Evolutionary conservation across 2,888 invertebrate genomes (phyloP), one percentile per base, ranked within the genome.

Genomic region (Agriopis aurantiaria): DNA sequence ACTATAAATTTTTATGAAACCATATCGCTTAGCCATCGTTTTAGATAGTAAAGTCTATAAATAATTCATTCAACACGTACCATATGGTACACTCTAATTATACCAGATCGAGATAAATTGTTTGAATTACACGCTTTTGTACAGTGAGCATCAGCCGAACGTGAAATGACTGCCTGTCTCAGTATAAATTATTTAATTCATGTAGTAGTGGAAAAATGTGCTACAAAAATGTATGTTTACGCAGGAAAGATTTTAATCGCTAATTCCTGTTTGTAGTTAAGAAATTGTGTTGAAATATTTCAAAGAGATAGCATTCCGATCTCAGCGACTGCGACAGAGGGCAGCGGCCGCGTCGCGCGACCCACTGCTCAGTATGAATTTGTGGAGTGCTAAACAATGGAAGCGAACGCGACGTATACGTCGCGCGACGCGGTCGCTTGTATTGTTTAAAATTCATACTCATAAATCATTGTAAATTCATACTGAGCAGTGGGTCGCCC

Each of bases 71-170:
- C 74, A 77, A 76, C 80, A 76, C 76, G 77, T 78, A 76, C 79
- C 82, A 80, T 82, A 77, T 80, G 82, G 80, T 79, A 52, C 58
- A 78, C 79, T 78, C 78, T 80, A 80, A 82, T 82, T 81, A 82
- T 79, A 82, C 80, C 79, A 45, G 68, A 71, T 71, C 62, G 65
- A 72, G 74, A 73, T 76, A 71, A 73, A 73, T 64, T 71, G 62
- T 80, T 78, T 74, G 76, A 76, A 78, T 81, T 77, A 81, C 79
- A 76, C 73, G 80, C 68, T 72, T 75, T 75, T 67, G 72, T 59
- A 66, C 69, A 71, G 71, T 69, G 72, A 73, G 75, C 73, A 73
- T 69, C 79, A 78, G 61, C 75, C 76, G 74, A 75, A 78, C 82
- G 81, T 78, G 56, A 78, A 82, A 79, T 82, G 77, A 77, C 74